Base-by-base conservation (phyloP, 2,113 vertebrate species). In the Notarius quadriscutis region DNA sequence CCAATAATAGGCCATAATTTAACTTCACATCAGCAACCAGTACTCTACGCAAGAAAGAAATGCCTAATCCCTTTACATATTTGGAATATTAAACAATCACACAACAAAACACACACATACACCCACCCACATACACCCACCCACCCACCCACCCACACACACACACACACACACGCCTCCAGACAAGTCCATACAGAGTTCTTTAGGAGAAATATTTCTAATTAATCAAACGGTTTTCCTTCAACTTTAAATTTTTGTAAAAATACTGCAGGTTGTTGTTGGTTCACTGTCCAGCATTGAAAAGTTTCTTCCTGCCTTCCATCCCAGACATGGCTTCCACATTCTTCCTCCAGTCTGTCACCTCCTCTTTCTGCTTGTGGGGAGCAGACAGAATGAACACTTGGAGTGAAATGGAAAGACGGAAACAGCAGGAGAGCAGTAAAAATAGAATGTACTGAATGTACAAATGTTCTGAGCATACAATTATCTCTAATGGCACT, bases 251-350 rank as follows among this genome's bases (percentile, higher is more conserved):
- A 55, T 30, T 14, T 41, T 14, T 62, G 2, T 81, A 67, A 83
- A 77, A 53, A 9, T 8, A 2, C 1, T 53, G 25, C 20, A 71
- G 63, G 3, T 17, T 51, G 57, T 25, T 75, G 65, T 80, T 80
- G 17, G 15, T 83, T 90, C 80, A 92, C 67, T 91, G 92, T 48
- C 82, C 89, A 30, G 91, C 84, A 63, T 93, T 81, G 78, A 94
- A 94, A 84, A 93, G 87, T 90, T 94, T 94, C 91, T 94, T 94
- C 25, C 94, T 93, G 72, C 93, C 94, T 79, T 94, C 92, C 93
- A 94, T 94, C 18, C 93, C 93, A 27, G 93, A 94, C 92, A 93
- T 93, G 85, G 93, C 93, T 82, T 94, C 93, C 87, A 94, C 93
- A 63, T 94, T 94, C 88, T 94, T 94, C 89, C 93, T 93, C 93